Base-by-base conservation (phyloP, 2,797 vertebrate genomes). In the Tapirus indicus region DNA sequence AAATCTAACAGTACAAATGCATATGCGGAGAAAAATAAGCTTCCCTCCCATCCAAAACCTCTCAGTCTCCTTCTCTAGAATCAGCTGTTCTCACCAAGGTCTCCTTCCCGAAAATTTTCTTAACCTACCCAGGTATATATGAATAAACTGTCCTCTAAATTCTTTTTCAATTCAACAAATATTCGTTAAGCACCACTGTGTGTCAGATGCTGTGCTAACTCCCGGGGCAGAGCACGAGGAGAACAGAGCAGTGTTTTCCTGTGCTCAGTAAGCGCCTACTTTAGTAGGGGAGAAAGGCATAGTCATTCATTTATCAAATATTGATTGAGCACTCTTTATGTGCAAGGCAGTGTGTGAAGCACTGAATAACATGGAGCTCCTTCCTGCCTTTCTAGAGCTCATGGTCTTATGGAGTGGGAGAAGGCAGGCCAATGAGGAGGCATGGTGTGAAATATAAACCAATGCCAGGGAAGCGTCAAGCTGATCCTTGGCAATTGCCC, bases 41-140 rank as follows among this genome's bases (percentile, higher is more conserved):
- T 72, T 95, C 12, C 9, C 20, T 94, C 32, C 58, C 44, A 88
- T n/a, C 10, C n/a, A 89, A 97, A 83, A 60, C 14, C 16, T 78
- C 64, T 91, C 14, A 49, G 35, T 62, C 20, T 90, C n/a, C 56
- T 56, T 91, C 27, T 88, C 27, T 90, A 52, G 77, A 92, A 94
- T 62, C 60, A 85, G 14, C n/a, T 95, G 8, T 92, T 96, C 41
- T 96, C 54, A 84, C 20, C 1, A 74, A 20, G 9, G 9, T 94
- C 64, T 94, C 64, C 29, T 96, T 83, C 49, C 32, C 87, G 64
- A 94, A 68, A 87, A 54, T 47, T 92, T 84, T 88, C 11, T 58
- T 83, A 14, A 80, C 62, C n/a, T 71, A 82, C 38, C 16, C 32
- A 64, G 85, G 8, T 77, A 54, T 78, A 35, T 84, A 13, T 49